Evolutionary conservation across 92 coral and sea anemone genomes (phyloP), one percentile per base, ranked within the genome.

Genomic region (Hydrozoanthus gracilis): DNA sequence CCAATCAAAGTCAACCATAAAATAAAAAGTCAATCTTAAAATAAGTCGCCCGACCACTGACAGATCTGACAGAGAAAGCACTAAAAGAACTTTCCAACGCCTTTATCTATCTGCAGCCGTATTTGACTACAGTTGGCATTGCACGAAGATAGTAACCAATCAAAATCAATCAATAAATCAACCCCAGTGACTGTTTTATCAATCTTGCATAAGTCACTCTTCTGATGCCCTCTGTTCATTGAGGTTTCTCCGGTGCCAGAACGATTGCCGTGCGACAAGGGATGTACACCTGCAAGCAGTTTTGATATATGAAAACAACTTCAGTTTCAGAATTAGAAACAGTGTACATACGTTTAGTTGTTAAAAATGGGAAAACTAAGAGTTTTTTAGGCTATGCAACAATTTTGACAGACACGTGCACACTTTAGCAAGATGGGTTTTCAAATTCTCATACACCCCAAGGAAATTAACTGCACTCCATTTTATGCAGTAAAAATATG

Each of bases 251-350:
- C 39, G 97, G 98, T 8, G 98, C 98, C 27, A 96, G 89, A 39
- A 96, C 90, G 71, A 96, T 76, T 2, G 96, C 98, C 9, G 94
- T 91, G 60, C 98, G 98, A 44, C 96, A 94, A 4, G 98, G 98
- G 47, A 96, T 80, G 58, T 96, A 96, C 3, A 94, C 96, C 98
- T 96, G 79, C 11, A 86, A 65, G 8, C 10, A 27, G 39, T 27
- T 27, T 13, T 50, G 18, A 69, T 7, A 51, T 39, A 16, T 35
- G 70, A 74, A 87, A 50, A 45, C 5, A 9, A 79, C 15, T 11
- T 44, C 14, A 64, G 68, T 62, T 76, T 84, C 68, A 11, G 77
- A 82, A 35, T 75, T 66, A 6, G 48, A 68, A 35, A 9, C 44
- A 15, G 17, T 17, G 8, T 14, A 8, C 12, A 58, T 11, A 58